phyloP scores from a whole-genome alignment of 1,140 invertebrate genomes.

The Nautilus pompilius region DNA sequence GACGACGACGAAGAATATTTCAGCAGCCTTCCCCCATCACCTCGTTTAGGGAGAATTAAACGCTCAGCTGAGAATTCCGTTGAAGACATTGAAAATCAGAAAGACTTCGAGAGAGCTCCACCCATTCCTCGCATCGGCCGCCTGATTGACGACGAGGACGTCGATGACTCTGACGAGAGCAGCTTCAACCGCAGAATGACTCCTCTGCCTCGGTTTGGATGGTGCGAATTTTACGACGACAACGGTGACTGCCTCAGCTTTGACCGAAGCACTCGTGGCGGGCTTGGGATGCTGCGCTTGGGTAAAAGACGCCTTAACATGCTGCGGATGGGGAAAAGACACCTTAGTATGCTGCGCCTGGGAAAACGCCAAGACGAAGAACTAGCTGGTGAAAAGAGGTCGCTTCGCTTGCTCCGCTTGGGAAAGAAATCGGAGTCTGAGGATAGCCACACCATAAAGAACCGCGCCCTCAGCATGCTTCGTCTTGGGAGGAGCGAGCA shows the following conservation, averaged over 20 bases:
- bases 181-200: slow-evolving; percentile 1
- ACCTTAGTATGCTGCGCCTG: slow-evolving; percentile 18
- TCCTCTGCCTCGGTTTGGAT: slow-evolving; percentile 22
- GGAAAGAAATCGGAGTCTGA: too few species aligned
- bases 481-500: slow-evolving; percentile 6
- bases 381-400: slow-evolving; percentile 13
- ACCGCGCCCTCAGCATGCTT: slow-evolving; percentile 7
- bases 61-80: too few species aligned
- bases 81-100: slow-evolving; percentile 4
- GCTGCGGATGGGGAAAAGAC: slow-evolving; percentile 29
- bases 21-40: too few species aligned
- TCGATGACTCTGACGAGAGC: not conserved
- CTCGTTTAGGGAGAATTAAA: too few species aligned
- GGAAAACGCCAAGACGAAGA: slow-evolving; percentile 8
- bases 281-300: slow-evolving; percentile 29
- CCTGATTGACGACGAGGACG: slow-evolving; percentile 3
- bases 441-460: too few species aligned
- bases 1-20: too few species aligned
- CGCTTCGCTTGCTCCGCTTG: slow-evolving; percentile 14
- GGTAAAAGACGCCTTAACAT: slow-evolving; percentile 26
- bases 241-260: slow-evolving; percentile 21
- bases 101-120: slow-evolving; percentile 10
- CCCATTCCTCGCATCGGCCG: slow-evolving; percentile 16
- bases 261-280: too few species aligned
- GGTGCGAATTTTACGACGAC: slow-evolving; percentile 16